Evolutionary conservation across 2,888 invertebrate species (phyloP).

Genomic region (Erannis defoliaria): DNA sequence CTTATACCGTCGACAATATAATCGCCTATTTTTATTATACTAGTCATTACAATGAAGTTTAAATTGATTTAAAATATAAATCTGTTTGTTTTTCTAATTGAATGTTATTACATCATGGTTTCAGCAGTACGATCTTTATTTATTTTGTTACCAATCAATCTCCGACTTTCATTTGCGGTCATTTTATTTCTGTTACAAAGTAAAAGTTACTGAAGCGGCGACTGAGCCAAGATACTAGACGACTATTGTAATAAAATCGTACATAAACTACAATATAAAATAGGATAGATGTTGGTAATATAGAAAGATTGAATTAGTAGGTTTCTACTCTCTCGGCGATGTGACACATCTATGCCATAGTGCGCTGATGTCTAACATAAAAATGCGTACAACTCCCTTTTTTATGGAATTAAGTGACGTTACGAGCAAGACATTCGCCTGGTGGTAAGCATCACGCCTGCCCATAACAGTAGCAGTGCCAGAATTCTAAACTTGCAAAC

Average conservation of each 20-base stretch:
- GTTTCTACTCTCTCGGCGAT: too few species aligned
- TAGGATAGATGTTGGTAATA: background rate
- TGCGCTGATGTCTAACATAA: too few species aligned
- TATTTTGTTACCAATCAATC: constrained; percentile 2
- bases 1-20: too few species aligned
- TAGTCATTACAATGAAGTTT: background rate
- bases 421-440: too few species aligned
- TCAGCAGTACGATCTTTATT: background rate
- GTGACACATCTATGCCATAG: too few species aligned
- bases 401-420: too few species aligned
- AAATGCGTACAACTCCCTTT: too few species aligned
- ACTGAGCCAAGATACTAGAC: background rate
- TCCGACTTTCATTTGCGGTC: constrained; percentile 10
- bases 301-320: background rate
- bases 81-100: background rate
- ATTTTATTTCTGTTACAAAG: constrained; percentile 12
- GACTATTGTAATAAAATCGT: background rate
- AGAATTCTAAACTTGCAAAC: too few species aligned
- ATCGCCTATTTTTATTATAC: too few species aligned
- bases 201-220: background rate
- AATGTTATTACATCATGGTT: background rate
- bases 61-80: background rate
- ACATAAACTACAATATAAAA: too few species aligned
- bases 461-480: too few species aligned
- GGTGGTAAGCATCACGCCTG: too few species aligned